These are phyloP conservation scores for Thermophis baileyi DNA, from an alignment of 2,113 vertebrate genomes.

Conservation along the genomic window DNA sequence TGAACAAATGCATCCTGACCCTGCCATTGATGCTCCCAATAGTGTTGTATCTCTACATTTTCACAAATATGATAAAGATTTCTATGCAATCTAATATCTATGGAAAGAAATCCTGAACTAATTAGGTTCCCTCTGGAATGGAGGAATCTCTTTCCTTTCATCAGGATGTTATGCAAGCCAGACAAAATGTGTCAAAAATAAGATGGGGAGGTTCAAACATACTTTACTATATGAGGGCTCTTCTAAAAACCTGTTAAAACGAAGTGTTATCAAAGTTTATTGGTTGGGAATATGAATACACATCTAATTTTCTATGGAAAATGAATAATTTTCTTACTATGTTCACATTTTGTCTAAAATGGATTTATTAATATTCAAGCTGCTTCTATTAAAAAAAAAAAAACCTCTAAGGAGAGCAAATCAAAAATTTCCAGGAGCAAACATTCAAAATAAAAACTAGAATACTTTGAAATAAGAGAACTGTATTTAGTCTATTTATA, in stretches of 20 bases:
- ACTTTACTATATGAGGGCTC: neutral
- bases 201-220: neutral
- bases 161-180: neutral
- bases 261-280: neutral
- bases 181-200: neutral
- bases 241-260: neutral
- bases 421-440: constrained; percentile 22
- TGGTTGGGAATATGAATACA: too few species aligned
- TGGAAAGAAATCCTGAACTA: neutral
- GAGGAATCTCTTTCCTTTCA: neutral
- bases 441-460: constrained; percentile 8
- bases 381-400: constrained; percentile 19
- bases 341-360: neutral
- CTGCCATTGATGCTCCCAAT: too few species aligned
- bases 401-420: neutral
- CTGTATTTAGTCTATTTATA: neutral
- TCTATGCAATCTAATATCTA: neutral
- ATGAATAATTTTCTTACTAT: too few species aligned
- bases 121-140: neutral
- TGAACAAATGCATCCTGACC: neutral
- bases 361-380: neutral
- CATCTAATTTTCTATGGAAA: too few species aligned
- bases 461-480: constrained; percentile 5
- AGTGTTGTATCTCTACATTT: neutral
- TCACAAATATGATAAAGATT: neutral